Evolutionary conservation across 1,140 invertebrate species (phyloP).

Genomic region (Episyrphus balteatus): DNA sequence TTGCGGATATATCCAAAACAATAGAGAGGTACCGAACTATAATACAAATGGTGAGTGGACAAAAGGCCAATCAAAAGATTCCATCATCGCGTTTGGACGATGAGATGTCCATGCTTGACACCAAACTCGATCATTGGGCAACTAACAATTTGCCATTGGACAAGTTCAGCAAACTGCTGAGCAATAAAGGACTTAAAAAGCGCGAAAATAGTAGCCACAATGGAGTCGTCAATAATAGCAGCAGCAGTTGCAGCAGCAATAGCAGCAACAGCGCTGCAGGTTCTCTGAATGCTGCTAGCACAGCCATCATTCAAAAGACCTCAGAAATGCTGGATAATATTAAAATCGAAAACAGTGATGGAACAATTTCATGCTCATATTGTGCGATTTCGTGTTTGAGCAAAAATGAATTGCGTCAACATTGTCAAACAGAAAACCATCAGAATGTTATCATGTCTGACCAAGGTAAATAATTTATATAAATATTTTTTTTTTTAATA

Average conservation of each 20-base stretch:
- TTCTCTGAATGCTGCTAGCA: constrained; percentile 15
- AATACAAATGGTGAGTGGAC: constrained; percentile 39
- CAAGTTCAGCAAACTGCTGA: constrained; percentile 33
- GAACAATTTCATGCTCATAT: constrained; percentile 37
- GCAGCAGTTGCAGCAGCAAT: constrained; percentile 14
- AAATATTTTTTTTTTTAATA: not conserved
- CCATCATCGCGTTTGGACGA: constrained; percentile 32
- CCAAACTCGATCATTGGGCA: constrained; percentile 38
- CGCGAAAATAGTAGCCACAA: constrained; percentile 16
- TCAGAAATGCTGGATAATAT: constrained; percentile 27
- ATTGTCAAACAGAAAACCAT: constrained; percentile 54
- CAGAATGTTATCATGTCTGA: constrained; percentile 60
- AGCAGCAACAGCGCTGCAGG: constrained; percentile 25
- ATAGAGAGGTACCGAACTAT: constrained; percentile 39
- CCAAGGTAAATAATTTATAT: constrained; percentile 39
- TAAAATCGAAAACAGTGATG: constrained; percentile 19
- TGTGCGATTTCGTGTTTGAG: constrained; percentile 50
- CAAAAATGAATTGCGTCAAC: constrained; percentile 47
- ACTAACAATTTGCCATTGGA: constrained; percentile 33
- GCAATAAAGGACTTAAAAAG: constrained; percentile 32
- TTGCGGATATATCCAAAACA: constrained; percentile 40
- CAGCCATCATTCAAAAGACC: constrained; percentile 15
- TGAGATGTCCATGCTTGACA: constrained; percentile 37
- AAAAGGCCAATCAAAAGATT: constrained; percentile 33
- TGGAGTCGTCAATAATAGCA: constrained; percentile 9